These are phyloP conservation scores for Myiozetetes cayanensis DNA, from an alignment of 2,113 vertebrate species.

Conservation along the genomic window DNA sequence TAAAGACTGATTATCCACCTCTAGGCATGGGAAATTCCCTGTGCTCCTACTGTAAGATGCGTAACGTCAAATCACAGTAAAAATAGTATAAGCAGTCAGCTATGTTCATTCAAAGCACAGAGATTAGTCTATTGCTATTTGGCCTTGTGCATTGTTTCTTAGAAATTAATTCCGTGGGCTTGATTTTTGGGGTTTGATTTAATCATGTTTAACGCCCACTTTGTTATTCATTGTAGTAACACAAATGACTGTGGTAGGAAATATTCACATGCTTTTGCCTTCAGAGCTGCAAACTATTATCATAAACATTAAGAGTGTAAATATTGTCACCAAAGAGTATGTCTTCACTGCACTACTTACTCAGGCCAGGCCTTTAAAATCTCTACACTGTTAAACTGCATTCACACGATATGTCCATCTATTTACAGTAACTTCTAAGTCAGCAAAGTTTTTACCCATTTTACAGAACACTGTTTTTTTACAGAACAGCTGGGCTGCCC, in stretches of 20 bases:
- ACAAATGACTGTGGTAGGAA: slow-evolving; percentile 12
- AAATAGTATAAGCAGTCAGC: slow-evolving; percentile 1
- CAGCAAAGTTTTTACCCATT: background rate
- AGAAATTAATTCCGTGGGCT: slow-evolving; percentile 22
- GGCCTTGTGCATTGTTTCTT: slow-evolving; percentile 1
- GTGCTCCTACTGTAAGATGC: background rate
- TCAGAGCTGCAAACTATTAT: slow-evolving; percentile 8
- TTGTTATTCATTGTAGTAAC: slow-evolving; percentile 17
- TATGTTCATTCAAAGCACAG: slow-evolving; percentile 14
- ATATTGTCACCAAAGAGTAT: background rate
- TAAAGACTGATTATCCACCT: slow-evolving; percentile 30
- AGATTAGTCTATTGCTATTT: background rate
- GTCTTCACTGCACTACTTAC: background rate
- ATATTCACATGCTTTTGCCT: slow-evolving; percentile 8
- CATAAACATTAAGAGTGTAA: background rate
- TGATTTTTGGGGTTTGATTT: background rate
- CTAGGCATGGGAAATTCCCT: background rate
- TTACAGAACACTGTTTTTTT: background rate
- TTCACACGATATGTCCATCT: background rate
- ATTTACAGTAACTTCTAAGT: background rate
- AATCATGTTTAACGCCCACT: slow-evolving; percentile 39
- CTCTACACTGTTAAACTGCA: background rate
- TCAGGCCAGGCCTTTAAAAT: background rate
- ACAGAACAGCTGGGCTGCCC: background rate
- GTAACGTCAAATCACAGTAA: background rate